Evolutionary conservation across 2,113 vertebrate genomes (phyloP).

Genomic region (Anser cygnoides): DNA sequence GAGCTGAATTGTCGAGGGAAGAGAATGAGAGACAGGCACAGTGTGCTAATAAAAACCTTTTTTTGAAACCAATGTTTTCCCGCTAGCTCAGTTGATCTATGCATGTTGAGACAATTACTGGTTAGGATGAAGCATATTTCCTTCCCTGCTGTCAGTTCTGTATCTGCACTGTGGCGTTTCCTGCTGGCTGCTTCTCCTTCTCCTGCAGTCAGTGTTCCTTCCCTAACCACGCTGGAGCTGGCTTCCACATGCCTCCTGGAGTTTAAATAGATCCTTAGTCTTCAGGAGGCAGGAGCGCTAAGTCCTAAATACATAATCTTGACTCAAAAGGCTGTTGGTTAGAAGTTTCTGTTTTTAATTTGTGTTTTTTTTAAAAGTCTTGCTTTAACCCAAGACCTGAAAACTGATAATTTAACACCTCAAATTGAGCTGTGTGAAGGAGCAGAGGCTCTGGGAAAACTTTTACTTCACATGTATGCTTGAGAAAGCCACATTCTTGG

Average conservation of each 20-base stretch:
- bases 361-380: background rate
- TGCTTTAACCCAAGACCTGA: background rate
- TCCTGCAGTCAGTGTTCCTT: background rate
- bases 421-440: background rate
- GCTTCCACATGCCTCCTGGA: background rate
- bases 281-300: background rate
- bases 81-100: background rate
- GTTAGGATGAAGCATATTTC: background rate
- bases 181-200: background rate
- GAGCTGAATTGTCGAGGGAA: background rate
- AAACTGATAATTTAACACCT: background rate
- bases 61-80: background rate
- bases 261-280: background rate
- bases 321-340: background rate
- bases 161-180: background rate
- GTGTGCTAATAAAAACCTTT: background rate
- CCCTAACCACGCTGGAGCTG: background rate
- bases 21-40: background rate
- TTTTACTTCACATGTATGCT: fast-evolving
- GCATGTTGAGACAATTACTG: background rate
- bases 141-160: background rate
- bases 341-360: background rate
- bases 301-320: background rate
- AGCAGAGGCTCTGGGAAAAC: background rate
- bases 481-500: background rate